phyloP scores from a whole-genome alignment of 2,113 vertebrate genomes.

The Atractosteus spatula region DNA sequence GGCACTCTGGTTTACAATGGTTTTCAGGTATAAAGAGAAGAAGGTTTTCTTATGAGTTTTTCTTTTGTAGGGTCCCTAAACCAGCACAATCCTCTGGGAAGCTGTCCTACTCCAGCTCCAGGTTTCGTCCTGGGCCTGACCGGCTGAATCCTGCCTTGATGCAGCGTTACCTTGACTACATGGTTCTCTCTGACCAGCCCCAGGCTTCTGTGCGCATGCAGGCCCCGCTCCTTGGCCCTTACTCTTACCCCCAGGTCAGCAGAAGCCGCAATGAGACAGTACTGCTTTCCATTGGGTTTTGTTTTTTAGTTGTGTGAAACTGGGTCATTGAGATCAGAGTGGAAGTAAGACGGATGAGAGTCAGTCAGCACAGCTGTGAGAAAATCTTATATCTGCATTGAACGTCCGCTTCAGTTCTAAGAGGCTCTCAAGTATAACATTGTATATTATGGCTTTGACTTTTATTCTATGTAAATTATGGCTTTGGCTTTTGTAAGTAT shows the following conservation, averaged over 20 bases:
- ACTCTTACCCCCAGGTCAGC: conserved; percentile 81
- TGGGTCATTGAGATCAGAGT: background rate
- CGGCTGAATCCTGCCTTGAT: conserved; percentile 50
- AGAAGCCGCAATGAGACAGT: background rate
- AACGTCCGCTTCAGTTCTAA: too few relatives aligned
- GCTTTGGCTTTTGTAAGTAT: too few relatives aligned
- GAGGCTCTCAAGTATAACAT: too few relatives aligned
- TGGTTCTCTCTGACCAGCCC: conserved; percentile 71
- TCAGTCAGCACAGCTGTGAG: too few relatives aligned
- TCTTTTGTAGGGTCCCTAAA: conserved; percentile 22
- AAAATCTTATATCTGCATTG: too few relatives aligned
- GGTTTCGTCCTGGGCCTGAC: conserved; percentile 30
- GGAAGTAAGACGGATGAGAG: too few relatives aligned
- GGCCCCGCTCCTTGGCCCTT: conserved; percentile 76
- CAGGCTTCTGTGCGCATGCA: conserved; percentile 67
- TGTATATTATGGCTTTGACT: too few relatives aligned
- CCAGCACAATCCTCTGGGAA: conserved; percentile 27
- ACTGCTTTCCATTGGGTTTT: background rate
- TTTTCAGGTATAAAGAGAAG: too few relatives aligned
- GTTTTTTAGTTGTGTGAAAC: background rate
- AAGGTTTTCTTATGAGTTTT: background rate
- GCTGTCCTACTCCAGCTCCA: conserved; percentile 45
- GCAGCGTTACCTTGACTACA: conserved; percentile 80
- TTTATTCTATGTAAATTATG: too few relatives aligned
- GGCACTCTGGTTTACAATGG: too few relatives aligned